Percentiles rank a stretch among this genome's conserved stretches.
These are phyloP conservation scores for Endomychus coccineus DNA, from an alignment of 2,888 invertebrate genomes.

Conservation along the genomic window DNA sequence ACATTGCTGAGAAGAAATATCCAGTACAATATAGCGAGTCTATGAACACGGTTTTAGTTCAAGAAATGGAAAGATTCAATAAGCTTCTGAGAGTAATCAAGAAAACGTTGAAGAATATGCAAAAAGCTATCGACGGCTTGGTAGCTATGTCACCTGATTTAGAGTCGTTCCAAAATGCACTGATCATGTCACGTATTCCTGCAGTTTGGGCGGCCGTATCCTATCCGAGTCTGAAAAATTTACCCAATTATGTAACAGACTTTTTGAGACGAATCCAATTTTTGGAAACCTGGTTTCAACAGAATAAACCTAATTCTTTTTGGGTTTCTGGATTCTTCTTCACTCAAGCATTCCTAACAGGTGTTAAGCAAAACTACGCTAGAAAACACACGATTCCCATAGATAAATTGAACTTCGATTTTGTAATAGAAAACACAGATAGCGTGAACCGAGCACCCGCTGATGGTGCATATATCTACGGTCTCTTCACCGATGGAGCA, in stretches of 20 bases:
- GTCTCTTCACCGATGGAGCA: constrained; percentile 79
- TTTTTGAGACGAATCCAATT: constrained; percentile 69
- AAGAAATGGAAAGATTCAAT: constrained; percentile 69
- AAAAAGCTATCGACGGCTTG: constrained; percentile 75
- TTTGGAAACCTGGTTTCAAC: constrained; percentile 57
- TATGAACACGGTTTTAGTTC: constrained; percentile 78
- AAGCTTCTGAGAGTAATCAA: constrained; percentile 60
- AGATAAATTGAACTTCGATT: constrained; percentile 71
- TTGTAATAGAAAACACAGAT: constrained; percentile 48
- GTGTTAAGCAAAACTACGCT: constrained; percentile 84
- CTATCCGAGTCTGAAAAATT: constrained; percentile 82
- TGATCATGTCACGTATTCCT: constrained; percentile 73
- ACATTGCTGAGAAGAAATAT: constrained; percentile 56
- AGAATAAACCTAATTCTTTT: constrained; percentile 73
- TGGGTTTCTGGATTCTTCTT: constrained; percentile 94
- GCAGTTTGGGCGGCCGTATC: constrained; percentile 74
- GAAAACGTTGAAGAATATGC: constrained; percentile 59
- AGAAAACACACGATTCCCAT: constrained; percentile 81
- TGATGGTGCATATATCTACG: constrained; percentile 62
- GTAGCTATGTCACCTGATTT: constrained; percentile 81
- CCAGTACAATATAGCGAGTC: constrained; percentile 73
- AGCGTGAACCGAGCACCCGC: constrained; percentile 39
- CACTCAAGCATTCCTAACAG: constrained; percentile 87
- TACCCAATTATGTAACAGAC: constrained; percentile 76
- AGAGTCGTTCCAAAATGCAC: constrained; percentile 62